Base-by-base conservation (phyloP, 2,797 vertebrate species). In the Hippocampus kuda region DNA sequence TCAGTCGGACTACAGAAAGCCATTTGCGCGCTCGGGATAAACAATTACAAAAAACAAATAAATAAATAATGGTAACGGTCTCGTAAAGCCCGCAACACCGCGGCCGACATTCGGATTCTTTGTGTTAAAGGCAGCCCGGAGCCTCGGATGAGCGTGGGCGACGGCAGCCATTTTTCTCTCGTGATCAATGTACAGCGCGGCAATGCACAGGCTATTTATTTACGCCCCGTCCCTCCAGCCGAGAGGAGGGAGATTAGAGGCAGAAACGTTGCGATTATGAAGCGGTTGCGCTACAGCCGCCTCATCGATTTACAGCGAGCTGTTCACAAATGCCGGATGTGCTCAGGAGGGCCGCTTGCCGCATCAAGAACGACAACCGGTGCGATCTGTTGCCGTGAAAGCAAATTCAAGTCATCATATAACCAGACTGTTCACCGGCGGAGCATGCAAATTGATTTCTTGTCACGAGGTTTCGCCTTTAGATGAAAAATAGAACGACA, bases 1-100 rank as follows among this genome's bases (percentile, higher is more conserved):
- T 90, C 89, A 89, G 75, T 69, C 65, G 68, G 81, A 85, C 85
- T 85, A 84, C 78, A 81, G 85, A 88, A 89, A 86, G 79, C 88
- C 89, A 90, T 90, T 91, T 89, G 89, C 88, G 79, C 79, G 71
- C 83, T 15, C 79, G 59, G 81, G 83, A 87, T 88, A 87, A 80
- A 87, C 87, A 85, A 88, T 90, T 7, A 20, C 5, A 20, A 22
- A 20, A 20, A 51, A 89, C 88, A 88, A 89, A 90, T 88, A 90
- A 89, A 90, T 88, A 90, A 90, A 90, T 5, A 83, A 82, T 78
- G 34, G 80, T 89, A 89, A 88, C 88, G 86, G 87, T 82, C 87
- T 89, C 88, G 87, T 89, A 90, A 90, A 91, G 83, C 83, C 85
- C 79, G 81, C 85, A 83, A 84, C 81, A 86, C 83, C 78, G 80